phyloP scores from a whole-genome alignment of 2,888 invertebrate species.

The Tribolium freemani region DNA sequence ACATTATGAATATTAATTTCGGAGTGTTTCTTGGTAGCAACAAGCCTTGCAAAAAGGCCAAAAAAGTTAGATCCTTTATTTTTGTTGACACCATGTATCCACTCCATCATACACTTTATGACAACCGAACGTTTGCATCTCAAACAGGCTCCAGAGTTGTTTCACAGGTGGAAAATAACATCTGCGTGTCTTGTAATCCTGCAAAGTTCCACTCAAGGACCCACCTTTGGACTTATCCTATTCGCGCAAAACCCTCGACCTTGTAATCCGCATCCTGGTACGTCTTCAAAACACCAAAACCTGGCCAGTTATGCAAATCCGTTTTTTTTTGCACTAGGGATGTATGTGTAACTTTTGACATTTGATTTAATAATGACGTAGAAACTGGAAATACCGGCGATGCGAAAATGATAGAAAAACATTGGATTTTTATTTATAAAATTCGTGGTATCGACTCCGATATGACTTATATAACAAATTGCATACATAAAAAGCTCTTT shows the following conservation, averaged over 20 bases:
- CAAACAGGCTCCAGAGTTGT: neutral
- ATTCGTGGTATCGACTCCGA: conserved; percentile 8
- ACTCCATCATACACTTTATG: neutral
- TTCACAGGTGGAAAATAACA: neutral
- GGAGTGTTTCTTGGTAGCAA: too few relatives aligned
- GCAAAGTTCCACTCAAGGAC: neutral
- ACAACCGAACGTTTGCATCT: neutral
- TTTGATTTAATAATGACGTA: conserved; percentile 2
- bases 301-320: too few relatives aligned
- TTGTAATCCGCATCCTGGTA: neutral
- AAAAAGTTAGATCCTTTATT: neutral
- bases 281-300: neutral
- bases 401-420: conserved; percentile 1
- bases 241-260: neutral
- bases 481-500: conserved; percentile 40
- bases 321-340: too few relatives aligned
- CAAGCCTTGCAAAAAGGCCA: too few relatives aligned
- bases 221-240: neutral
- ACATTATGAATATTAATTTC: too few relatives aligned
- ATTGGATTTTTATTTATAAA: conserved; percentile 19
- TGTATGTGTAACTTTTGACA: neutral
- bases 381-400: conserved; percentile 25
- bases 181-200: neutral
- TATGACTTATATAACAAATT: conserved; percentile 31
- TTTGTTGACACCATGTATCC: neutral